A percentile compares a stretch with the other conserved stretches of the same genome.
These are phyloP conservation scores for Copidosoma floridanum DNA, from an alignment of 1,140 invertebrate genomes.

Conservation along the genomic window DNA sequence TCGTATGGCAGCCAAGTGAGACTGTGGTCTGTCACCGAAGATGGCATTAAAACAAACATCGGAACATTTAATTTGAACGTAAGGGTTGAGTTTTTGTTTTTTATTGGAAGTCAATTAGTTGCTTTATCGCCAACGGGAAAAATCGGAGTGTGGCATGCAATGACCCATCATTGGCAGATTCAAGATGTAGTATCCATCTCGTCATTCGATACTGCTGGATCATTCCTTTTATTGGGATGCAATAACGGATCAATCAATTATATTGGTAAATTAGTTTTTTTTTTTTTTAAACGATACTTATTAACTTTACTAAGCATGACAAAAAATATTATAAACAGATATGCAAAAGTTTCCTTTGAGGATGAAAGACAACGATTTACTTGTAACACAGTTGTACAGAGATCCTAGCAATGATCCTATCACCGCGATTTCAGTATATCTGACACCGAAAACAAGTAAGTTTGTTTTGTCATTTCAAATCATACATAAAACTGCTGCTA, in stretches of 20 bases:
- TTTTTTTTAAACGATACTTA: no score
- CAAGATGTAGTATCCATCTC: constrained; percentile 93
- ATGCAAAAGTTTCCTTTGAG: constrained; percentile 99
- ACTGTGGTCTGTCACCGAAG: constrained; percentile 86
- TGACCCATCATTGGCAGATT: constrained; percentile 97
- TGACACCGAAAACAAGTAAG: constrained; percentile 96
- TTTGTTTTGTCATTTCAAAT: constrained; percentile 27
- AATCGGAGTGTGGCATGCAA: constrained; percentile 97
- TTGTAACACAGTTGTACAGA: constrained; percentile 94
- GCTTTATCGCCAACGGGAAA: constrained; percentile 92
- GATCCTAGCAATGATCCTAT: constrained; percentile 94
- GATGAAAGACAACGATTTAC: constrained; percentile 98
- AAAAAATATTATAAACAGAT: constrained; percentile 64
- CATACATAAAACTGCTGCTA: constrained; percentile 1
- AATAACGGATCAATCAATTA: constrained; percentile 97
- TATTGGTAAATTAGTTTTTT: constrained; percentile 75
- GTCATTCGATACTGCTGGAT: constrained; percentile 94
- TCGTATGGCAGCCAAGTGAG: constrained; percentile 82
- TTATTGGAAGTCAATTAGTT: constrained; percentile 95
- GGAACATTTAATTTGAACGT: constrained; percentile 92
- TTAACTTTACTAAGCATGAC: no score
- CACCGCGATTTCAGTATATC: constrained; percentile 96
- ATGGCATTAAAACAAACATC: constrained; percentile 73
- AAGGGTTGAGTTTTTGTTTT: constrained; percentile 92
- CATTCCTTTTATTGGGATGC: constrained; percentile 90